Conservation (phyloP, 2,888 invertebrate species). For the Caenorhabditis macrosperma region DNA sequence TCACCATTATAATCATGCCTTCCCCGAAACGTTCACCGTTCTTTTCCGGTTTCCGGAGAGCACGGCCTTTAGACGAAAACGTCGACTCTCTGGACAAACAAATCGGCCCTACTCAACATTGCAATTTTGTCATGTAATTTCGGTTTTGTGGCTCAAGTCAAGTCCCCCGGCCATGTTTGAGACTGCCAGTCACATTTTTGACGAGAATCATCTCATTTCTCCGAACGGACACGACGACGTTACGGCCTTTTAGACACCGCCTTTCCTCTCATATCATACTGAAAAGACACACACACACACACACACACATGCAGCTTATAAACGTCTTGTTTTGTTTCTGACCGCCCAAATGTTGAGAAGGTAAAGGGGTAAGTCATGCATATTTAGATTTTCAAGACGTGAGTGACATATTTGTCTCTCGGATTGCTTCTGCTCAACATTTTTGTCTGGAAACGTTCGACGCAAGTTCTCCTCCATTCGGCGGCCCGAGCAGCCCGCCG, state of each 20-base stretch:
- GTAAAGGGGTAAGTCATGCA: slow-evolving; percentile 46
- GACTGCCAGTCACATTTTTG: slow-evolving; percentile 53
- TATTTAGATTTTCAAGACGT: slow-evolving; percentile 50
- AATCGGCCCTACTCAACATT: slow-evolving; percentile 46
- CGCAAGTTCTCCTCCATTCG: not conserved
- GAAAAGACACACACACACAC: too few species aligned
- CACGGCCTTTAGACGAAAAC: too few species aligned
- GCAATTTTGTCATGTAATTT: slow-evolving; percentile 56
- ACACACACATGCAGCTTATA: slow-evolving; percentile 19
- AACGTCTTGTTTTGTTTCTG: slow-evolving; percentile 57
- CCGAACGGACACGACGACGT: slow-evolving; percentile 49
- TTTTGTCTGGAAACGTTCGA: slow-evolving; percentile 34
- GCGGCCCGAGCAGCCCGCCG: not conserved
- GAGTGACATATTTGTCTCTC: slow-evolving; percentile 53
- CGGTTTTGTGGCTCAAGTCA: slow-evolving; percentile 33
- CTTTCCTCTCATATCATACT: slow-evolving; percentile 36
- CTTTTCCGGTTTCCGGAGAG: not conserved
- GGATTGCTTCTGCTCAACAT: slow-evolving; percentile 24
- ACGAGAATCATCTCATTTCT: slow-evolving; percentile 56
- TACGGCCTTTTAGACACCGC: slow-evolving; percentile 26
- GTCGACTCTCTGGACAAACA: slow-evolving; percentile 28
- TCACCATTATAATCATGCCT: not conserved
- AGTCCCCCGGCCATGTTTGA: slow-evolving; percentile 39
- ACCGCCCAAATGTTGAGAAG: slow-evolving; percentile 21
- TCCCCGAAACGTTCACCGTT: not conserved